Conservation (phyloP, 92 coral and sea anemone genomes). For the Paramuricea clavata region DNA sequence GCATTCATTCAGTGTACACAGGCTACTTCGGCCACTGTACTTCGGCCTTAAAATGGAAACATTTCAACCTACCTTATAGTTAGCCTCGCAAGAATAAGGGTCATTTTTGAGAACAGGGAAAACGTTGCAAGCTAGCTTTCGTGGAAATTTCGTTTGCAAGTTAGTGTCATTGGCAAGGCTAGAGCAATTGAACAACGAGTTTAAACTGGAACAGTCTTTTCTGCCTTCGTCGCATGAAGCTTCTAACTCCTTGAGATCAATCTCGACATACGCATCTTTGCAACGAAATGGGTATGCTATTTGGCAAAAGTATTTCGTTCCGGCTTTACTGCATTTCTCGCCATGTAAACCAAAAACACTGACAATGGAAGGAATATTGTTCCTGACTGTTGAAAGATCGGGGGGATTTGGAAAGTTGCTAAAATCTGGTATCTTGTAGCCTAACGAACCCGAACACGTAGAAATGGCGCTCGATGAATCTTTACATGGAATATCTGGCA, state of each 20-base stretch:
- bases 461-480: too few species aligned
- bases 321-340: too few species aligned
- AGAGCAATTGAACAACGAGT: not conserved
- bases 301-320: not conserved
- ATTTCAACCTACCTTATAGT: not conserved
- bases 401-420: too few species aligned
- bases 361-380: too few species aligned
- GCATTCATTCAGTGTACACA: too few species aligned
- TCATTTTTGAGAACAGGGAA: not conserved
- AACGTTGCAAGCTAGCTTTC: not conserved
- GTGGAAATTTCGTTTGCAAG: not conserved
- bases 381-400: too few species aligned
- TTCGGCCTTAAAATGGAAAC: too few species aligned
- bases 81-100: not conserved
- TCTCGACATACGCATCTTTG: not conserved
- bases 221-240: not conserved
- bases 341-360: too few species aligned
- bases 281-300: not conserved
- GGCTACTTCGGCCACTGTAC: too few species aligned
- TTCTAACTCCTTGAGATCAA: not conserved
- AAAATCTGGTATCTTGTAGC: too few species aligned
- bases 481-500: too few species aligned
- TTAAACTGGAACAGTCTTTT: not conserved
- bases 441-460: too few species aligned
- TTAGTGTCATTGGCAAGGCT: not conserved